Evolutionary conservation across 2,888 invertebrate species (phyloP).

Genomic region (Brenthis daphne): DNA sequence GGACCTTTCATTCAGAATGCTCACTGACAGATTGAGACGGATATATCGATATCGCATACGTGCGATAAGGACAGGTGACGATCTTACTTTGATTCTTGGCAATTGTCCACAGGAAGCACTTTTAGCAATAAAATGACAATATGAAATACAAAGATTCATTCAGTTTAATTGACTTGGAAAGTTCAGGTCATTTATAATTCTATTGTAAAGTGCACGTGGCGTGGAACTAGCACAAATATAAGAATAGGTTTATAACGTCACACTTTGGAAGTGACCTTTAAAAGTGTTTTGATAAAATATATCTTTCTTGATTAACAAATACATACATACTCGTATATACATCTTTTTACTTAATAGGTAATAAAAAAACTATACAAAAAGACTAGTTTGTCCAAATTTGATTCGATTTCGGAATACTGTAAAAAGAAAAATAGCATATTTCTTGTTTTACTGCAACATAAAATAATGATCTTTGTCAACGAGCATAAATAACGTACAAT

Average conservation of each 20-base stretch:
- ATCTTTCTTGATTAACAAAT: too few species aligned
- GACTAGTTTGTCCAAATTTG: too few species aligned
- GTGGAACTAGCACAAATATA: slow-evolving; percentile 10
- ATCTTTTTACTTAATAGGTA: too few species aligned
- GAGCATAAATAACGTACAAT: too few species aligned
- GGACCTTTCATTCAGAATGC: slow-evolving; percentile 77
- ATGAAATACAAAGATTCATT: slow-evolving; percentile 76
- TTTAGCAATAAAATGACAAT: slow-evolving; percentile 72
- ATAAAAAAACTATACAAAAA: too few species aligned
- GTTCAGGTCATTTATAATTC: slow-evolving; percentile 50
- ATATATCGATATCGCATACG: slow-evolving; percentile 44
- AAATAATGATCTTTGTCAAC: too few species aligned
- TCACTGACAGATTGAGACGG: slow-evolving; percentile 53
- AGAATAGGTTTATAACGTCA: background rate
- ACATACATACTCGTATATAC: too few species aligned
- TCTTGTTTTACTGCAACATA: too few species aligned
- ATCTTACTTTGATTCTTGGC: slow-evolving; percentile 74
- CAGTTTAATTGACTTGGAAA: slow-evolving; percentile 66
- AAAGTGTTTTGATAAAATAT: background rate
- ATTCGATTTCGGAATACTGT: too few species aligned
- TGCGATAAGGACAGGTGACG: slow-evolving; percentile 50
- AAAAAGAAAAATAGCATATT: too few species aligned
- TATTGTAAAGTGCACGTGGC: slow-evolving; percentile 9
- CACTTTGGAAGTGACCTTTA: background rate
- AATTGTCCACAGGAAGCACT: slow-evolving; percentile 80